These are phyloP conservation scores for Dendrolimus pini DNA, from an alignment of 2,888 invertebrate species.

Conservation along the genomic window DNA sequence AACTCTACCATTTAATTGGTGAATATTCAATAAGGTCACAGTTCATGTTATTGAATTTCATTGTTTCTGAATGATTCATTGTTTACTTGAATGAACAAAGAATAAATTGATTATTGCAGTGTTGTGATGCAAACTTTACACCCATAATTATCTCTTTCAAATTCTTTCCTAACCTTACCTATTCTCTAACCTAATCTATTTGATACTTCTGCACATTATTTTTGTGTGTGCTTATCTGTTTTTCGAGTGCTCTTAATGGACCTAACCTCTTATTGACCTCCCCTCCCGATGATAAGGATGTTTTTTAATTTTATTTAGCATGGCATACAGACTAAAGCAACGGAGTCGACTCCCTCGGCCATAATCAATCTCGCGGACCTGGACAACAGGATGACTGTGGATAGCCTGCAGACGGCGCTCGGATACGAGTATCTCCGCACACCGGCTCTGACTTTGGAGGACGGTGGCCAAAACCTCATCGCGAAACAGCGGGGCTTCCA, in stretches of 20 bases:
- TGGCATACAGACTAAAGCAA: constrained; percentile 90
- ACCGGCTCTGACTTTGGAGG: constrained; percentile 79
- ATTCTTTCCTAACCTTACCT: background rate
- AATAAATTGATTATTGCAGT: constrained; percentile 16
- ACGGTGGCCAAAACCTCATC: constrained; percentile 83
- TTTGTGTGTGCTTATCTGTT: no score
- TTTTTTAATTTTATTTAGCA: constrained; percentile 78
- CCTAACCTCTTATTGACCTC: constrained; percentile 16
- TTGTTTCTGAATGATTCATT: constrained; percentile 43
- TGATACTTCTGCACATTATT: no score
- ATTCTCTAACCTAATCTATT: no score
- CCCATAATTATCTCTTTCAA: background rate
- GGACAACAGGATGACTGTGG: constrained; percentile 82
- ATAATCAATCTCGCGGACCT: constrained; percentile 90
- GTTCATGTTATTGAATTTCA: constrained; percentile 31
- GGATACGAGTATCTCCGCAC: constrained; percentile 91
- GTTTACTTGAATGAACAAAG: constrained; percentile 18
- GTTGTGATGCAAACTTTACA: constrained; percentile 15
- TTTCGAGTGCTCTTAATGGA: no score
- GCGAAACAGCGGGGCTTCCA: constrained; percentile 90
- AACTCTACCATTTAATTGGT: background rate
- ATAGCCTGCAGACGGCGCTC: constrained; percentile 85
- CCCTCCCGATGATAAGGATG: constrained; percentile 46
- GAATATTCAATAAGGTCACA: constrained; percentile 23
- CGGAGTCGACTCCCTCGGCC: constrained; percentile 87